phyloP scores from a whole-genome alignment of 2,888 invertebrate genomes.

The Chrysina gloriosa region DNA sequence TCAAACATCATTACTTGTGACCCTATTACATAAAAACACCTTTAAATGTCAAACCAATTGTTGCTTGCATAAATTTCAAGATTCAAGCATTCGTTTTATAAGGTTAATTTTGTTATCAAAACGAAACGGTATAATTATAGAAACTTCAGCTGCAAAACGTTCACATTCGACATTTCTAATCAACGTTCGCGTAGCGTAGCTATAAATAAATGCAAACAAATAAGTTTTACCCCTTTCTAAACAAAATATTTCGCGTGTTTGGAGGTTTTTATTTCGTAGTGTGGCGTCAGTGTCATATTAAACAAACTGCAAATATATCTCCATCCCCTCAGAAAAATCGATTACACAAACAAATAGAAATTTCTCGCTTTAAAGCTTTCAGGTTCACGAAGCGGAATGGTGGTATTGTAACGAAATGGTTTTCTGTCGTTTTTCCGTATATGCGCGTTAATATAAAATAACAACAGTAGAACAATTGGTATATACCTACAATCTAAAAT shows the following conservation, averaged over 20 bases:
- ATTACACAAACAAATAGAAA: slow-evolving; percentile 23
- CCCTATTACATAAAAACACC: neutral
- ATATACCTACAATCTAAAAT: slow-evolving; percentile 21
- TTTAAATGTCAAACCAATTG: neutral
- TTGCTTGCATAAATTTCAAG: neutral
- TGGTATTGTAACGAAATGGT: neutral
- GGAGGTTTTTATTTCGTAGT: slow-evolving; percentile 21
- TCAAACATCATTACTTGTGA: neutral
- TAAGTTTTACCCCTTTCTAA: neutral
- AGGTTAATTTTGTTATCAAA: neutral
- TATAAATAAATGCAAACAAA: slow-evolving; percentile 3
- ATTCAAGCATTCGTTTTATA: neutral
- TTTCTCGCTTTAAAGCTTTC: slow-evolving; percentile 18
- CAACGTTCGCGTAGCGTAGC: neutral
- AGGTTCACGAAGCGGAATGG: neutral
- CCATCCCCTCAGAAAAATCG: slow-evolving; percentile 8
- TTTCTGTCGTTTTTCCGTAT: neutral
- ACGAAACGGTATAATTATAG: neutral
- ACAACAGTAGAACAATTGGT: slow-evolving; percentile 36
- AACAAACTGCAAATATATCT: slow-evolving; percentile 24
- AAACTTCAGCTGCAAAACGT: neutral
- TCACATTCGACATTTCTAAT: neutral
- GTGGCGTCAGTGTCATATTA: slow-evolving; percentile 19
- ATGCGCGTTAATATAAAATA: slow-evolving; percentile 21
- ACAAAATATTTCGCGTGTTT: slow-evolving; percentile 27